Evolutionary conservation across 2,113 vertebrate species (phyloP), one percentile per base, ranked within the genome.

Genomic region (Crotalus helleri): DNA sequence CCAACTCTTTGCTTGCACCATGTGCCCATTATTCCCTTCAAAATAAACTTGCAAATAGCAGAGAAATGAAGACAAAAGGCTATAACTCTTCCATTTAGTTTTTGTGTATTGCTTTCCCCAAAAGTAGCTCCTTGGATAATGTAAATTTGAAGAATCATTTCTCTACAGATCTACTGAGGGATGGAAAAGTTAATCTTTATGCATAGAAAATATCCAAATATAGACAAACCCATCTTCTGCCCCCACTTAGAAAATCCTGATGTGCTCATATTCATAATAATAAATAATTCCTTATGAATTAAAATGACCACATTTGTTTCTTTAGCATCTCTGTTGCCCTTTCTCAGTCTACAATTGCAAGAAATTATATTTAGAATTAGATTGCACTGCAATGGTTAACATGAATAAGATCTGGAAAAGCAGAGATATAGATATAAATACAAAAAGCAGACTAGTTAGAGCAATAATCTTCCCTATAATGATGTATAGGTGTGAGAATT

Each of bases 41-140:
- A 92, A 93, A 94, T 96, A 96, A 96, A 54, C 81, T 93, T 94
- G 95, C 92, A 94, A 92, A 81, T 88, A 97, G 57, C 95, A 96
- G 94, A 91, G 55, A 95, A 81, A 95, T 94, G 93, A 97, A 97
- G 92, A 97, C 95, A 53, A 88, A 96, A 96, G 92, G 92, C 95
- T 93, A 94, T 5, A 93, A 87, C 87, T 86, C 96, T 96, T 95
- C 88, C 91, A 24, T 96, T 96, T 96, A 95, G 95, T 96, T 91
- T 97, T 39, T 95, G 9, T 96, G 93, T 97, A 96, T 94, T 92
- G 93, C 51, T 90, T 91, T 96, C 58, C 93, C 94, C 96, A 94
- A 96, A 95, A 95, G 90, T 96, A 96, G 92, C 90, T 97, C 91
- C 93, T 94, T 90, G 85, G 90, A 94, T 96, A 97, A 94, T 96